A percentile compares a stretch with the other conserved stretches of the same genome.
Conservation (phyloP, 1,140 invertebrate genomes). For the Coboldia fuscipes region DNA sequence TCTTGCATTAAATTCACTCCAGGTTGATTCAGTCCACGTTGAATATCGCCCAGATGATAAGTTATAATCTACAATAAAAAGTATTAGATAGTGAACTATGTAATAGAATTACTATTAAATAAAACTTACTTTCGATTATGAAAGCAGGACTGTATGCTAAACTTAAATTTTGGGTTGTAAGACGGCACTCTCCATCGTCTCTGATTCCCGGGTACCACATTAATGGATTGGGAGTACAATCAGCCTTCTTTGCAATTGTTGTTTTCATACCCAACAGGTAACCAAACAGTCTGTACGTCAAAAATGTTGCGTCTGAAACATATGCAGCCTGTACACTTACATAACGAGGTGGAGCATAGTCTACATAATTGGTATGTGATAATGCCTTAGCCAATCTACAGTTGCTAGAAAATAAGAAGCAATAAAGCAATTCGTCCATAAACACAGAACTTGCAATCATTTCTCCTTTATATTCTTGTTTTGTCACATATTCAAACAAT, state of each 20-base stretch:
- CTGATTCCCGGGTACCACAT: constrained; percentile 35
- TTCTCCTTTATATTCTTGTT: constrained; percentile 1
- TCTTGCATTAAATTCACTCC: constrained; percentile 46
- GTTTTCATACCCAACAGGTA: constrained; percentile 11
- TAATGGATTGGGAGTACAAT: constrained; percentile 13
- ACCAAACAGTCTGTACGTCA: constrained; percentile 16
- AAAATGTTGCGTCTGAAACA: constrained; percentile 17
- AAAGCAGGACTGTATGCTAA: constrained; percentile 63
- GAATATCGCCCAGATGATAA: constrained; percentile 59
- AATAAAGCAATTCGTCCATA: constrained; percentile 54
- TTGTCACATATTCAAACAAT: too few species aligned
- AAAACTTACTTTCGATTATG: constrained; percentile 33
- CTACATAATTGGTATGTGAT: constrained; percentile 12
- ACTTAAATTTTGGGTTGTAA: constrained; percentile 49
- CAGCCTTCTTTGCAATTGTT: constrained; percentile 7
- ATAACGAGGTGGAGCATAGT: constrained; percentile 8
- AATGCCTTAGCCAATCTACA: constrained; percentile 43
- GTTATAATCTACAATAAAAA: constrained; percentile 41
- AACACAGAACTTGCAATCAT: constrained; percentile 8
- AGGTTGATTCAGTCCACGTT: constrained; percentile 82
- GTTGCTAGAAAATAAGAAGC: constrained; percentile 47
- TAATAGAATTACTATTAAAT: constrained; percentile 4
- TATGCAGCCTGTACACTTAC: constrained; percentile 14
- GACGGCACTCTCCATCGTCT: constrained; percentile 45
- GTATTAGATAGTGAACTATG: constrained; percentile 1